A percentile compares a stretch with the other conserved stretches of the same genome.
Conservation (phyloP, 2,888 invertebrate genomes). For the Micropterix aruncella region DNA sequence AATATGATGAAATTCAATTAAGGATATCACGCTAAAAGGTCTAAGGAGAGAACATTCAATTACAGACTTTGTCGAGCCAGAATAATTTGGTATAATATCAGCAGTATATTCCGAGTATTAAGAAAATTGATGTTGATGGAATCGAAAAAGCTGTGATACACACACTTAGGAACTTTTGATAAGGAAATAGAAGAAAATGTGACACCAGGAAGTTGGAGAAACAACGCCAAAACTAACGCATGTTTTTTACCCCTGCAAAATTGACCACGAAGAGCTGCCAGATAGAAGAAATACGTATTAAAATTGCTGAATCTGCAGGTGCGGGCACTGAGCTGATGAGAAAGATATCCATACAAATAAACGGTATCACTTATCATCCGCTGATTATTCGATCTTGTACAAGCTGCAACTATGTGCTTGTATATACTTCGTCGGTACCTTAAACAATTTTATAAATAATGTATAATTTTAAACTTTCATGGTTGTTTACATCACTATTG, state of each 20-base stretch:
- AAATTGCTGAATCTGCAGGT: neutral
- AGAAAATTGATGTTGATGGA: neutral
- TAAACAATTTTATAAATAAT: neutral
- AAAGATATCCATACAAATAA: neutral
- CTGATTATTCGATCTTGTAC: neutral
- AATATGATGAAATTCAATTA: neutral
- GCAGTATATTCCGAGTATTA: neutral
- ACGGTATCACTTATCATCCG: neutral
- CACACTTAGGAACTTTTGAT: neutral
- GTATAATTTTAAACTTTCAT: neutral
- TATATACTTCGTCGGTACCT: neutral
- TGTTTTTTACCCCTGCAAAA: neutral
- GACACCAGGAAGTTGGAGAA: neutral
- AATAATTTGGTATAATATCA: neutral
- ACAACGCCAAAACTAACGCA: neutral
- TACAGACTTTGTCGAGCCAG: neutral
- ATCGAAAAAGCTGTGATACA: neutral
- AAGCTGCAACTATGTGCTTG: neutral
- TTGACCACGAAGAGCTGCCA: neutral
- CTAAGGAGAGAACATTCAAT: neutral
- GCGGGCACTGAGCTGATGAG: neutral
- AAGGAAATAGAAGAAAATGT: neutral
- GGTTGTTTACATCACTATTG: too few relatives aligned
- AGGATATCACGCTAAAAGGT: neutral
- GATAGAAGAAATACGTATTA: neutral